Base-by-base conservation (phyloP, 1,140 invertebrate genomes). In the Drosophila ironensis region DNA sequence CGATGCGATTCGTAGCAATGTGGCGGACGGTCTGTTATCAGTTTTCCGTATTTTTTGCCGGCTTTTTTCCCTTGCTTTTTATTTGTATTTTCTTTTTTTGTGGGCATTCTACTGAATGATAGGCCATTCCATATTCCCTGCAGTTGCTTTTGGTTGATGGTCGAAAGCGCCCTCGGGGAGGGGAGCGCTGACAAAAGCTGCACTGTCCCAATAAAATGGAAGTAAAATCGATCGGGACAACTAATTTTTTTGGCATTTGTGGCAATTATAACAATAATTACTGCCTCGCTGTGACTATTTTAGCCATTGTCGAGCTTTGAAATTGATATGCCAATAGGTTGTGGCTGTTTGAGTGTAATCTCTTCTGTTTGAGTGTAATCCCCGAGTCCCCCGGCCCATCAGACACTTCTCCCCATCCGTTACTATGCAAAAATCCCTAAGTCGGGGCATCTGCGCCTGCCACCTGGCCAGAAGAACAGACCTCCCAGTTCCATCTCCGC, bases 21-120 rank as follows among this genome's bases (percentile, higher is more conserved):
- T 51, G 51, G 57, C 37, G 50, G 47, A 28, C 56, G 77, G 54
- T 68, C 52, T 84, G 74, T 80, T 84, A 84, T 84, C 80, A 72
- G 74, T 59, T 67, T 78, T 59, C 24, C 48, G 35, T 63, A 27
- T 33, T 51, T 59, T 40, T 46, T 16, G 16, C 24, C 8, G 40
- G 20, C 24, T 44, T 14, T 47, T 24, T 45, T 5, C 12, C 30
- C 6, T 33, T 19, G 25, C 8, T 22, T 14, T 33, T 8, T 27
- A 9, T 14, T 16, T 37, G 12, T 41, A 24, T 48, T 12, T 11
- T 37, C 0, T 11, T 48, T 37, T 38, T 19, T 56, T 8, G 11
- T 3, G 52, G 9, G 14, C 30, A 54, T 45, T 41, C 40, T 30
- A n/a, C 28, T 20, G 5, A 50, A 38, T 22, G 35, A 51, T 51